Conservation (phyloP, 2,113 vertebrate species). For the Rhinichthys klamathensis region DNA sequence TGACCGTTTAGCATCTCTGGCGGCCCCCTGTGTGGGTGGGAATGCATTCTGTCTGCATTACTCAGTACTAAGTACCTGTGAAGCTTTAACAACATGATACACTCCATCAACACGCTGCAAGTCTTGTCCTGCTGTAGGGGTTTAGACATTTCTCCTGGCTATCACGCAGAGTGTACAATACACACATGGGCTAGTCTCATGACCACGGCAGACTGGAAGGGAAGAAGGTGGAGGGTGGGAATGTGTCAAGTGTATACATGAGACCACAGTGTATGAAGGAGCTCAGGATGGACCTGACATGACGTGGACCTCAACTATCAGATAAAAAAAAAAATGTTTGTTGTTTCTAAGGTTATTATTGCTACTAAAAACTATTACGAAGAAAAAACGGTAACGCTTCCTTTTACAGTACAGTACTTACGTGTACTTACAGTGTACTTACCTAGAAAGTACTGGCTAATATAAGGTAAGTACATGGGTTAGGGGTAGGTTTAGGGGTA, state of each 20-base stretch:
- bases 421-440: too few relatives aligned
- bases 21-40: conserved; percentile 47
- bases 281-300: neutral
- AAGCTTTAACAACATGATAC: conserved; percentile 43
- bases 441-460: too few relatives aligned
- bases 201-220: conserved; percentile 12
- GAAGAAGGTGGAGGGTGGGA: neutral
- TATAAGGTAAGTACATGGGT: too few relatives aligned
- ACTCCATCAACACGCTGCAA: conserved; percentile 49
- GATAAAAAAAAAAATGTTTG: neutral
- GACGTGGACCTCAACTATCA: neutral
- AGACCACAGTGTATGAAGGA: neutral
- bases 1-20: conserved; percentile 43
- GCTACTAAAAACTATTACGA: neutral
- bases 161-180: conserved; percentile 48
- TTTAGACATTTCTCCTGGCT: conserved; percentile 40
- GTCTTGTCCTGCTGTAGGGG: conserved; percentile 54
- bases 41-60: conserved; percentile 55
- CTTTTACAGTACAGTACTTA: too few relatives aligned
- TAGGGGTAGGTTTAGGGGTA: too few relatives aligned
- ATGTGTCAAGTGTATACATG: conserved; percentile 34
- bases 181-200: conserved; percentile 38
- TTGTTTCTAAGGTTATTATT: neutral
- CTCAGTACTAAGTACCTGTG: conserved; percentile 57
- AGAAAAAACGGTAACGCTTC: too few relatives aligned